phyloP scores from a whole-genome alignment of 2,888 invertebrate genomes.

The Athalia rosae region DNA sequence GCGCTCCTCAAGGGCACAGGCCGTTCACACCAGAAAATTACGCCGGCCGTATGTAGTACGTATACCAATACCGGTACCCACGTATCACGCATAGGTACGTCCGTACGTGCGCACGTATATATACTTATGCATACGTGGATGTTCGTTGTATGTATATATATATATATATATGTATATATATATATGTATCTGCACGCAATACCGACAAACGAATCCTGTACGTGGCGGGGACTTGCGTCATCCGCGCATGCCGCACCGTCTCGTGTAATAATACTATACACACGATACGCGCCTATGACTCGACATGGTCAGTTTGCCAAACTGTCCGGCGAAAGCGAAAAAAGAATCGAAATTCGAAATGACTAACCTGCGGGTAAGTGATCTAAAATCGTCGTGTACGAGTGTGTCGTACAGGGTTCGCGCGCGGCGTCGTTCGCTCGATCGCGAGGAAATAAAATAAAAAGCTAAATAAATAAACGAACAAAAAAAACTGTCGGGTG shows the following conservation, averaged over 20 bases:
- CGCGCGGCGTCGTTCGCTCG: no score
- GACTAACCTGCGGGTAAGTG: no score
- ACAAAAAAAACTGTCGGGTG: no score
- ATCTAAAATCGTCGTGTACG: no score
- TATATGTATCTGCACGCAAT: not conserved
- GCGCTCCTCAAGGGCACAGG: slow-evolving; percentile 39
- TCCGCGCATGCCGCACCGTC: slow-evolving; percentile 31
- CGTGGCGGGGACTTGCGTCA: slow-evolving; percentile 42
- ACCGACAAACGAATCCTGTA: not conserved
- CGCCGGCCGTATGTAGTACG: slow-evolving; percentile 14
- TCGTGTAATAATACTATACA: not conserved
- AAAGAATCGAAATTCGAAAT: not conserved
- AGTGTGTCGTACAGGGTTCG: no score
- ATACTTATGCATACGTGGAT: not conserved
- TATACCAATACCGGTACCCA: not conserved
- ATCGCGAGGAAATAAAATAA: no score
- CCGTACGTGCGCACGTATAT: not conserved
- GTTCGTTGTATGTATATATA: not conserved
- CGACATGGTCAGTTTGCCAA: no score
- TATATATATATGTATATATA: not conserved
- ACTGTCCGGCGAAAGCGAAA: not conserved
- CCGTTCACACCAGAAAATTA: slow-evolving; percentile 42
- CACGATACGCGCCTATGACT: not conserved
- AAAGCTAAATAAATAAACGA: no score
- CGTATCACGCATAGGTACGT: not conserved